Base-by-base conservation (phyloP, 2,888 invertebrate species). In the Minunthozetes semirufus region DNA sequence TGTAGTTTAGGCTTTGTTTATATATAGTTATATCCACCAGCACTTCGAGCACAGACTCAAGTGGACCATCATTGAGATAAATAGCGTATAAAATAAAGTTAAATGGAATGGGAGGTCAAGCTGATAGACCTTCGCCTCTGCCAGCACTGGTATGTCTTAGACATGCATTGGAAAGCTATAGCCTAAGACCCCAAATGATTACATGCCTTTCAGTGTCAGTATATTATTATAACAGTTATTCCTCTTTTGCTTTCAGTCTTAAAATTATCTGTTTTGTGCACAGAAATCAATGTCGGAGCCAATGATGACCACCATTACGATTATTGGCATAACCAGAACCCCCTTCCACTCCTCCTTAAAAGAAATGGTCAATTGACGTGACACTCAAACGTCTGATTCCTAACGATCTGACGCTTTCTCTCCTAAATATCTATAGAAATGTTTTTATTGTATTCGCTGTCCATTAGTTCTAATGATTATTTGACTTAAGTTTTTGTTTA, bases 331-430 rank as follows among this genome's bases (percentile, higher is more conserved):
- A 33, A 33, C 33, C 33, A 33, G 33, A 33, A 33, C 33, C 33
- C 33, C 33, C 33, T 33, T 33, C 33, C 33, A 33, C 33, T 33
- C 33, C 33, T 33, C 53, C 53, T n/a, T 15, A 48, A 53, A 53
- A 6, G 4, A 27, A 61, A 61, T 61, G 61, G 61, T 61, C 61
- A 27, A 61, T 61, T 61, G 61, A 27, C 25, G 25, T 27, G 61
- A 61, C 29, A 61, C 27, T 27, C 5, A 19, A 27, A 29, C 25
- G n/a, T 50, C 50, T 50, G 19, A n/a, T 8, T 3, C 19, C 19
- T 53, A 53, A 53, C 53, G 53, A 53, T n/a, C 53, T 53, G 53
- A 53, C 6, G 19, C 19, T 50, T 50, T 50, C 29, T 53, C 19
- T 48, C 1, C 53, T 53, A 53, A 53, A 8, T 8, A n/a, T 53